These are phyloP conservation scores for Prorops nasuta DNA, from an alignment of 1,140 invertebrate genomes.

Conservation along the genomic window DNA sequence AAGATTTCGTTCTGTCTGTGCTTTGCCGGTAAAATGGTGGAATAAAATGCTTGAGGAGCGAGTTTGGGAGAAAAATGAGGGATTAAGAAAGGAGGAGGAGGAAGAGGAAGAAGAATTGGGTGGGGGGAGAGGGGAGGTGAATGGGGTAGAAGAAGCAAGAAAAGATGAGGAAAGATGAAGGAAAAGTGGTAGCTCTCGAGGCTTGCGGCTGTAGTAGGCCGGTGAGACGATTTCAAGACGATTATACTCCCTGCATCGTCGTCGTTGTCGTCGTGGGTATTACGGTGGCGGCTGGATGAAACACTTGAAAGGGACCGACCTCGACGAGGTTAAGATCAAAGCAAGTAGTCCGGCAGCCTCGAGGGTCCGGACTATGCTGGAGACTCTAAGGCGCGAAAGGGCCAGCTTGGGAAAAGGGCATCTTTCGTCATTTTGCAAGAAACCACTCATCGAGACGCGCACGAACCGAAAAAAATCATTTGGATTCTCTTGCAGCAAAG, in stretches of 20 bases:
- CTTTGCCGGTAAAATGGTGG: too few species aligned
- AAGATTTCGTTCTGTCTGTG: too few species aligned
- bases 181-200: slow-evolving; percentile 25
- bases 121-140: background rate
- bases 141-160: background rate
- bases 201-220: slow-evolving; percentile 17
- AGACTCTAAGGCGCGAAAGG: slow-evolving; percentile 9
- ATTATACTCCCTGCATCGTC: slow-evolving; percentile 33
- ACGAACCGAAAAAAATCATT: too few species aligned
- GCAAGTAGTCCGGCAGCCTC: slow-evolving; percentile 25
- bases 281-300: slow-evolving; percentile 26
- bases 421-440: slow-evolving; percentile 8
- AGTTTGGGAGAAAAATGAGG: background rate
- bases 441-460: too few species aligned
- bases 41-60: too few species aligned
- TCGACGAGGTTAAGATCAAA: slow-evolving; percentile 36
- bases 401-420: slow-evolving; percentile 10
- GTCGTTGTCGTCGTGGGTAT: slow-evolving; percentile 33
- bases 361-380: slow-evolving; percentile 18
- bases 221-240: slow-evolving; percentile 32
- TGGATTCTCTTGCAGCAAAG: too few species aligned
- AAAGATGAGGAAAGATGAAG: background rate
- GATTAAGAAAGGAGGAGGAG: too few species aligned
- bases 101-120: background rate
- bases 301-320: slow-evolving; percentile 34